Evolutionary conservation across 2,113 vertebrate species (phyloP).

Genomic region (Siniperca knerii): DNA sequence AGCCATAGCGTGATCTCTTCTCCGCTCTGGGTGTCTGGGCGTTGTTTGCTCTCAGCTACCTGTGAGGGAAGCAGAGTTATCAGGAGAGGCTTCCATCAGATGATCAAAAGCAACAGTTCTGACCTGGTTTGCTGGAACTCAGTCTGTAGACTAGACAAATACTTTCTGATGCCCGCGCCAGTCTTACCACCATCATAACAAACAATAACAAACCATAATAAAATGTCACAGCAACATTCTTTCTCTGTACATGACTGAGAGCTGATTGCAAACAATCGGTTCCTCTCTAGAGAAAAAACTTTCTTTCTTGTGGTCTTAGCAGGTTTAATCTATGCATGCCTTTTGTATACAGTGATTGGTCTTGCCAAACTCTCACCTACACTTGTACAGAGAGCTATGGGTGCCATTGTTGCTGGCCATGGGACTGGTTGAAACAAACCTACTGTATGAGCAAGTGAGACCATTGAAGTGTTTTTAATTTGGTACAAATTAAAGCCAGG

Average conservation of each 20-base stretch:
- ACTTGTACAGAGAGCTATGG: slow-evolving; percentile 55
- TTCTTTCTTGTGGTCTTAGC: slow-evolving; percentile 72
- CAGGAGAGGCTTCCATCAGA: slow-evolving; percentile 28
- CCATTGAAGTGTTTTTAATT: slow-evolving; percentile 6
- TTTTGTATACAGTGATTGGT: slow-evolving; percentile 75
- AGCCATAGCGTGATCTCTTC: slow-evolving; percentile 56
- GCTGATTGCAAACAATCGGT: not conserved
- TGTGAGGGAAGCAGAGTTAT: not conserved
- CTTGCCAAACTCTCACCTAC: slow-evolving; percentile 71
- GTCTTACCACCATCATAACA: slow-evolving; percentile 20
- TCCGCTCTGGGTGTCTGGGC: not conserved
- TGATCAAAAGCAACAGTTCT: slow-evolving; percentile 28
- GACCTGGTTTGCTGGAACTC: slow-evolving; percentile 33
- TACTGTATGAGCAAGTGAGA: slow-evolving; percentile 40
- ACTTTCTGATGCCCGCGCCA: slow-evolving; percentile 11
- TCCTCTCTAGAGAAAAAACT: slow-evolving; percentile 30
- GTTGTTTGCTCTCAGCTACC: slow-evolving; percentile 8
- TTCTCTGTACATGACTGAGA: slow-evolving; percentile 39
- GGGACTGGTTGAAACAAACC: slow-evolving; percentile 71
- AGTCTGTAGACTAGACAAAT: slow-evolving; percentile 35
- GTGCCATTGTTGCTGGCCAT: slow-evolving; percentile 66
- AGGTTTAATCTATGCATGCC: slow-evolving; percentile 82
- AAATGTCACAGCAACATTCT: slow-evolving; percentile 10
- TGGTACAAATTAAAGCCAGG: slow-evolving; percentile 19
- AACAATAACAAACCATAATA: slow-evolving; percentile 11